Evolutionary conservation across 2,113 vertebrate genomes (phyloP).

Genomic region (Silurus meridionalis): DNA sequence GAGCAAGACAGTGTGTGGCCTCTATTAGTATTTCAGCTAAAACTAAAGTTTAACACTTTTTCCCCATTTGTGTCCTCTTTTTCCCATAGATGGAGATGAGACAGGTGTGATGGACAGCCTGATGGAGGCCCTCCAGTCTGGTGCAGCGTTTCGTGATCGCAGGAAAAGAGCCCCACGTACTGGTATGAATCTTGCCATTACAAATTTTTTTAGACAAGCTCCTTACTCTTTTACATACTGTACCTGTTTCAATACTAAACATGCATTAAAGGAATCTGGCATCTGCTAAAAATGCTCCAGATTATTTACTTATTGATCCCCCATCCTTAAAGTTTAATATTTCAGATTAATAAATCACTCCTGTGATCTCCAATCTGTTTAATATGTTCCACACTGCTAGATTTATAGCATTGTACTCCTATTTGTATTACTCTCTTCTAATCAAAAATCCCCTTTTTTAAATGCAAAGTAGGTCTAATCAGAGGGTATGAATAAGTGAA

Average conservation of each 20-base stretch:
- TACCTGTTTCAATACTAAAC: neutral
- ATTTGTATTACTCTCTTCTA: neutral
- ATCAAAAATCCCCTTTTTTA: slow-evolving; percentile 10
- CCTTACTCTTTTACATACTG: neutral
- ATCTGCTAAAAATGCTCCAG: slow-evolving; percentile 21
- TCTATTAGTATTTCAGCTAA: neutral
- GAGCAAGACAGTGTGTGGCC: neutral
- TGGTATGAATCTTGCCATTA: slow-evolving; percentile 59
- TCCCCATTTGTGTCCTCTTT: slow-evolving; percentile 20
- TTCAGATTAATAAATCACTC: neutral
- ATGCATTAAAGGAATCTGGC: neutral
- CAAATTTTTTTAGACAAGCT: neutral
- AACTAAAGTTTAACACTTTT: slow-evolving; percentile 13
- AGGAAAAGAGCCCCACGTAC: slow-evolving; percentile 89
- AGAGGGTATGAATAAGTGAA: slow-evolving; percentile 46
- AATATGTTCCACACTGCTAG: slow-evolving; percentile 15
- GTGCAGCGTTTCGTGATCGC: slow-evolving; percentile 95
- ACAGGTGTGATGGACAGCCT: slow-evolving; percentile 98
- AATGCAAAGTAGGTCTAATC: slow-evolving; percentile 41
- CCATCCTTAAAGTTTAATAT: neutral
- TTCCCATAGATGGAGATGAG: slow-evolving; percentile 89
- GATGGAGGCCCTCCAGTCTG: slow-evolving; percentile 95
- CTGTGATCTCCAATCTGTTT: neutral
- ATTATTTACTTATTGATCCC: slow-evolving; percentile 27
- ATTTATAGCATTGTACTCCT: neutral